A percentile compares a stretch with the other conserved stretches of the same genome.
These are phyloP conservation scores for Sebastes fasciatus DNA, from an alignment of 2,113 vertebrate genomes.

Conservation along the genomic window DNA sequence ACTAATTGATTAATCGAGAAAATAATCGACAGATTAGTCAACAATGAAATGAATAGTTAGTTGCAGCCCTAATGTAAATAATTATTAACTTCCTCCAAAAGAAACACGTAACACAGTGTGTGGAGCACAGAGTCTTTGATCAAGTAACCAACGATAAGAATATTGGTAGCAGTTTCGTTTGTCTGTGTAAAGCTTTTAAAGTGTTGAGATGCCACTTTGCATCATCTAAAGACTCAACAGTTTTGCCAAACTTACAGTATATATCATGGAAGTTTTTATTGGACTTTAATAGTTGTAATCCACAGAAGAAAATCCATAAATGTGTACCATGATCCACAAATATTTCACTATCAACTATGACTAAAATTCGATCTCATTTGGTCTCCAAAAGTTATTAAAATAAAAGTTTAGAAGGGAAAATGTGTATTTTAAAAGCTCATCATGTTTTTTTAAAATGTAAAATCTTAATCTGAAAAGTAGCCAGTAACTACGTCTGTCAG, in stretches of 20 bases:
- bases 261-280: too few species aligned
- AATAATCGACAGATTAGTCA: too few species aligned
- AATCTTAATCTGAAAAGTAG: not conserved
- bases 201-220: not conserved
- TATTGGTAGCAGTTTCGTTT: conserved; percentile 1
- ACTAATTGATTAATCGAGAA: too few species aligned
- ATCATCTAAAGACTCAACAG: not conserved
- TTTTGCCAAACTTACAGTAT: conserved; percentile 3
- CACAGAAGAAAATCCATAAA: too few species aligned
- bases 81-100: not conserved
- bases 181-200: conserved; percentile 1
- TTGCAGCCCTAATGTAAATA: not conserved
- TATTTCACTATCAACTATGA: too few species aligned
- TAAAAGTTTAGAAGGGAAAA: not conserved
- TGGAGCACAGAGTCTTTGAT: not conserved
- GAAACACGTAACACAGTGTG: not conserved
- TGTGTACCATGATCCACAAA: too few species aligned
- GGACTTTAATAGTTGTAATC: too few species aligned
- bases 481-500: not conserved
- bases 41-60: too few species aligned
- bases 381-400: not conserved
- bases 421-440: not conserved
- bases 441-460: not conserved
- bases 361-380: not conserved
- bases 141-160: not conserved